These are phyloP conservation scores for Epinephelus awoara DNA, from an alignment of 2,797 vertebrate species.

Conservation along the genomic window DNA sequence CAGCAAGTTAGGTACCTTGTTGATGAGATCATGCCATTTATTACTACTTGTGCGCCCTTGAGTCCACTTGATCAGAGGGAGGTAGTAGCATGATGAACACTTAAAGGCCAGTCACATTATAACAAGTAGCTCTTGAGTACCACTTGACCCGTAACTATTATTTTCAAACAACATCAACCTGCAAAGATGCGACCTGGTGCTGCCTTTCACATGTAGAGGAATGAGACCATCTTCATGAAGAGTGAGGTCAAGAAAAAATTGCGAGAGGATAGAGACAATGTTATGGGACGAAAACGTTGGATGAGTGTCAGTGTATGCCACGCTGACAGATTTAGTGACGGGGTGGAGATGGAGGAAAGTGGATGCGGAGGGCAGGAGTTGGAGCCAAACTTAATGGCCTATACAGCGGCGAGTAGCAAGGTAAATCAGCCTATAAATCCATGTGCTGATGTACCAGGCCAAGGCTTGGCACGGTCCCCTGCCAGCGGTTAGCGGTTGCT, in stretches of 20 bases:
- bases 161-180: not conserved
- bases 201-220: not conserved
- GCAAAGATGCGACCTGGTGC: not conserved
- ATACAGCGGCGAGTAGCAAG: slow-evolving; percentile 54
- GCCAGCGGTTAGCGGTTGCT: slow-evolving; percentile 59
- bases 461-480: slow-evolving; percentile 52
- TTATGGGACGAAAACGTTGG: not conserved
- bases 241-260: not conserved
- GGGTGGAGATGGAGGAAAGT: slow-evolving; percentile 30
- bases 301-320: slow-evolving; percentile 26
- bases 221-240: not conserved
- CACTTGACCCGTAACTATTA: slow-evolving; percentile 1
- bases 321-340: slow-evolving; percentile 43
- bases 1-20: not conserved
- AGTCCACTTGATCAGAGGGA: not conserved
- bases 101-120: slow-evolving; percentile 12
- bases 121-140: slow-evolving; percentile 1
- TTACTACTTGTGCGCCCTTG: not conserved
- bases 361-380: slow-evolving; percentile 38
- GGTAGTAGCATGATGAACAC: not conserved
- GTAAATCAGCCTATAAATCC: slow-evolving; percentile 77
- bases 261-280: slow-evolving; percentile 12
- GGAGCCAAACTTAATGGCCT: slow-evolving; percentile 70
- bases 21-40: slow-evolving; percentile 20
- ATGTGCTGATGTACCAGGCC: slow-evolving; percentile 54